Conservation (phyloP, 2,113 vertebrate species). For the Archilochus colubris region DNA sequence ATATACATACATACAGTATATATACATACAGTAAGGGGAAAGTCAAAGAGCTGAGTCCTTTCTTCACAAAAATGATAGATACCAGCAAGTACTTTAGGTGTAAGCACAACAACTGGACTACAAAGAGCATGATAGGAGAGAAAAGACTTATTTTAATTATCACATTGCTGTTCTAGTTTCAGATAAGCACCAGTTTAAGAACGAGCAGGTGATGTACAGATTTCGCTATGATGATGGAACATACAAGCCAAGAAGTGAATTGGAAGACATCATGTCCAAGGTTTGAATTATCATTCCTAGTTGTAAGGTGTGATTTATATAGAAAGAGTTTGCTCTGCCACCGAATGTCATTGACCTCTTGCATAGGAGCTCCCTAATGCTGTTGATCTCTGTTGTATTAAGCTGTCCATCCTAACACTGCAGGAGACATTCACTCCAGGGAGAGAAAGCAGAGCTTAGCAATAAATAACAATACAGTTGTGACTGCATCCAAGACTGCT, state of each 20-base stretch:
- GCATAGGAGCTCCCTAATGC: not conserved
- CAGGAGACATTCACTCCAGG: not conserved
- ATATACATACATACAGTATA: not conserved
- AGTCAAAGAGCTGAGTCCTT: not conserved
- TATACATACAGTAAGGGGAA: not conserved
- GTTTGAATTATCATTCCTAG: constrained; percentile 61
- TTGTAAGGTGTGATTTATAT: not conserved
- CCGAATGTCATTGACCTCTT: not conserved
- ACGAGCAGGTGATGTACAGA: constrained; percentile 96
- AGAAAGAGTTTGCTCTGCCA: not conserved
- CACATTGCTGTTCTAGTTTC: constrained; percentile 80
- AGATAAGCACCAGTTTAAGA: constrained; percentile 99
- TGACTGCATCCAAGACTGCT: not conserved
- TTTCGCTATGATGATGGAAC: constrained; percentile 98
- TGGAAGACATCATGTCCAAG: constrained; percentile 99
- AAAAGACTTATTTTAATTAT: not conserved
- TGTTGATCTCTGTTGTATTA: not conserved
- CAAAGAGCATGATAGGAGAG: not conserved
- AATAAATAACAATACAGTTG: not conserved
- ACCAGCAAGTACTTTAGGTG: not conserved
- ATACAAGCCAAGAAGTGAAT: constrained; percentile 95
- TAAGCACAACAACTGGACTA: not conserved
- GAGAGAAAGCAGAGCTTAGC: not conserved
- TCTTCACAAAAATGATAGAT: not conserved
- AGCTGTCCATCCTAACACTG: not conserved